Evolutionary conservation across 2,113 vertebrate genomes (phyloP).

Genomic region (Eidolon helvum): DNA sequence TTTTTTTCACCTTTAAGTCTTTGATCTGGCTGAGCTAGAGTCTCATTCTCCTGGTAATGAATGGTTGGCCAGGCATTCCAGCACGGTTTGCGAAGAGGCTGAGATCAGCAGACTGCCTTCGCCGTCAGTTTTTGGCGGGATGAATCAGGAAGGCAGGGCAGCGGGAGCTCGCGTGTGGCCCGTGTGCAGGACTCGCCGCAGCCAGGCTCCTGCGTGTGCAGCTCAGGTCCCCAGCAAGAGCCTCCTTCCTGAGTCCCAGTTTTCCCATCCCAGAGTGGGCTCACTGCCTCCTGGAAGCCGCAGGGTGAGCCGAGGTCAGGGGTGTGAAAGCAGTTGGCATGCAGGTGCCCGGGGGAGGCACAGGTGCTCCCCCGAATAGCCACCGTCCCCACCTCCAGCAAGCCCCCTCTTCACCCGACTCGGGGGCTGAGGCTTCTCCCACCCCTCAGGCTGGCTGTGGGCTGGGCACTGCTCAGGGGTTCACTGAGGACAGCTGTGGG

Average conservation of each 20-base stretch:
- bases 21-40: background rate
- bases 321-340: background rate
- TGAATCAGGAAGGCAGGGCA: background rate
- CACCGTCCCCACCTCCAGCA: fast-evolving
- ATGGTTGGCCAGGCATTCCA: background rate
- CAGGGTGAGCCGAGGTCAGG: too few relatives aligned
- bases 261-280: background rate
- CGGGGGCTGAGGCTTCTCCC: background rate
- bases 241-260: background rate
- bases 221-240: background rate
- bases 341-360: background rate
- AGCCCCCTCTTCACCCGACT: background rate
- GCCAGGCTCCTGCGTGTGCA: background rate
- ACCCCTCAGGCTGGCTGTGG: background rate
- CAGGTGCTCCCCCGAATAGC: background rate
- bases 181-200: background rate
- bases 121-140: background rate
- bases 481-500: background rate
- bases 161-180: background rate
- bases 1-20: background rate
- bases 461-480: background rate
- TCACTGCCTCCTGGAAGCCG: background rate
- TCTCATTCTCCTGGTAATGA: background rate
- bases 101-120: background rate
- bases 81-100: background rate